A percentile compares a stretch with the other conserved stretches of the same genome.
Evolutionary conservation across 2,113 vertebrate species (phyloP).

Genomic region (Taxidea taxus): DNA sequence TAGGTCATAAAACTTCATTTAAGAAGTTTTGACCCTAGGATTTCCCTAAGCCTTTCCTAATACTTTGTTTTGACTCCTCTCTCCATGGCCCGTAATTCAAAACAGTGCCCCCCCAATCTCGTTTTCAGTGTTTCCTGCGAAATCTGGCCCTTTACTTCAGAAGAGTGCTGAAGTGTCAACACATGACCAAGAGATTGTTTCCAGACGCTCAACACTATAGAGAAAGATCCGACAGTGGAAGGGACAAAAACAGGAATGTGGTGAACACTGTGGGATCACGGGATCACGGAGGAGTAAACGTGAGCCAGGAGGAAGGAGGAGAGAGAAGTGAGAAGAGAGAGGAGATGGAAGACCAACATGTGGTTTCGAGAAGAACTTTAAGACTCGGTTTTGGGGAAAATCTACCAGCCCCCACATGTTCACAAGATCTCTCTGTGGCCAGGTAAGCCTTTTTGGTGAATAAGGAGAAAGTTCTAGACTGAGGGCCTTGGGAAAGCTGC

Average conservation of each 20-base stretch:
- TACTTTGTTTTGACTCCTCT: conserved; percentile 34
- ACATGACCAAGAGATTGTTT: conserved; percentile 24
- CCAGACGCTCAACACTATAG: not conserved
- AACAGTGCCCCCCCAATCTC: conserved; percentile 60
- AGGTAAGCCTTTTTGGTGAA: not conserved
- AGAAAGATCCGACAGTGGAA: not conserved
- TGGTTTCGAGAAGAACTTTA: not conserved
- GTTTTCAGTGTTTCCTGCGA: conserved; percentile 57
- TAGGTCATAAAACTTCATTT: conserved; percentile 64
- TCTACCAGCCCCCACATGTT: not conserved
- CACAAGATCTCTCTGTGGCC: not conserved
- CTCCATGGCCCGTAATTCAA: conserved; percentile 56
- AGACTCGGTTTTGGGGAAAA: not conserved
- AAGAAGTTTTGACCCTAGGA: conserved; percentile 34
- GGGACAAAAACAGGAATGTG: not conserved
- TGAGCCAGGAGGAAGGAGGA: not conserved
- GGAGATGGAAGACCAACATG: not conserved
- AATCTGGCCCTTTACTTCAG: conserved; percentile 48
- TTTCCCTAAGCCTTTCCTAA: conserved; percentile 50
- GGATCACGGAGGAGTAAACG: not conserved
- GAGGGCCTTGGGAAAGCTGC: not conserved
- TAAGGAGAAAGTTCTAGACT: not conserved
- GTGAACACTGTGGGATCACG: rapidly evolving
- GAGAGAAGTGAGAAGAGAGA: not conserved
- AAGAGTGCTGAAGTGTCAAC: conserved; percentile 30